Percentiles rank a stretch among this genome's conserved stretches.
phyloP scores from a whole-genome alignment of 2,113 vertebrate species.

The Ptychochromis oligacanthus region DNA sequence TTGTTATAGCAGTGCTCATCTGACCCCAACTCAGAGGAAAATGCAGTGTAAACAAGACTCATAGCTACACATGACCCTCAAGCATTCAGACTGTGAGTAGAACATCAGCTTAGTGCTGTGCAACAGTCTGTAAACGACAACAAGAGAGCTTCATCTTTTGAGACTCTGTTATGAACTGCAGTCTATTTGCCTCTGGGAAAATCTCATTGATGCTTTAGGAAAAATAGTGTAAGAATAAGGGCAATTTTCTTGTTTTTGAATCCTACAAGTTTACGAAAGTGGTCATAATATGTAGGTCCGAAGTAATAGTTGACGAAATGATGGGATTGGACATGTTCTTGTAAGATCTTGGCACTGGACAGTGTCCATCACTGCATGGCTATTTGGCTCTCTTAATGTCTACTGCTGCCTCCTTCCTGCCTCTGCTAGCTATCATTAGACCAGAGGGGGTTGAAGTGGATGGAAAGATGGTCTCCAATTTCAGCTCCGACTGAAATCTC shows the following conservation, averaged over 20 bases:
- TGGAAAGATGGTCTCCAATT: conserved; percentile 37
- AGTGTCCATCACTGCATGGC: conserved; percentile 47
- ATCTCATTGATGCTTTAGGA: not conserved
- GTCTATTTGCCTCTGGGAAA: not conserved
- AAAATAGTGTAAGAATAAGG: not conserved
- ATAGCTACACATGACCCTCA: not conserved
- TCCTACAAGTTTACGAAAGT: not conserved
- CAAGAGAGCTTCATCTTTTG: not conserved
- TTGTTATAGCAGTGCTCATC: not conserved
- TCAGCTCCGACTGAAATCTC: conserved; percentile 37
- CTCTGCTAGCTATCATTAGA: conserved; percentile 57
- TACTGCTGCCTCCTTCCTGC: conserved; percentile 68
- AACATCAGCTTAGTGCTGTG: not conserved
- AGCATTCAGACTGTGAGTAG: not conserved
- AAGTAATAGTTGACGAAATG: conserved; percentile 19
- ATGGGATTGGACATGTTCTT: conserved; percentile 17
- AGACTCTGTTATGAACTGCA: not conserved
- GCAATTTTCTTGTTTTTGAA: conserved; percentile 3
- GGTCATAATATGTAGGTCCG: not conserved
- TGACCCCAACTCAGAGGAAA: not conserved
- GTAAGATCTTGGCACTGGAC: conserved; percentile 22
- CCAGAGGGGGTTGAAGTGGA: conserved; percentile 26
- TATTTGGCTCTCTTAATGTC: conserved; percentile 61
- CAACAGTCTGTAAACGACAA: conserved; percentile 15
- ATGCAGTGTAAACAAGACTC: not conserved